Base-by-base conservation (phyloP, 2,888 invertebrate genomes). In the Crematogaster levior region DNA sequence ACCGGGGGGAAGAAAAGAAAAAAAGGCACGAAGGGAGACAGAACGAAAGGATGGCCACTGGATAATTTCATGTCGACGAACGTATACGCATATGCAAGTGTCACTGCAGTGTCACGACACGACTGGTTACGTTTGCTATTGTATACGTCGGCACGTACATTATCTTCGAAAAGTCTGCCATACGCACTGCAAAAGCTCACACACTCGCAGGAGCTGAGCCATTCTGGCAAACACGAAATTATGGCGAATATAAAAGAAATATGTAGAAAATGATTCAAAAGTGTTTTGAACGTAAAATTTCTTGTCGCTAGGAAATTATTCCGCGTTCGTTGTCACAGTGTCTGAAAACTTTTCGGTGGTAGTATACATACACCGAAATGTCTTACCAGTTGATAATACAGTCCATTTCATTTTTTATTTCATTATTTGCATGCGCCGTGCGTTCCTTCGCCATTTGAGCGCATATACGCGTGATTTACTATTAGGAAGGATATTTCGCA, bases 31-130 rank as follows among this genome's bases (percentile, higher is more conserved):
- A 34, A 63, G 43, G 43, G 43, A n/a, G n/a, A 72, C 72, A 53
- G 60, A 72, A 56, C 63, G 30, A 81, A 63, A 79, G 58, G 80
- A 74, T 60, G 74, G 72, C 72, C 84, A 85, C 80, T 82, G 83
- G 89, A 91, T 86, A 87, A 91, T 90, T 89, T 87, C 85, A 80
- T 80, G 84, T 82, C 82, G 79, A 83, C 66, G 81, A 84, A 84
- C 82, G 66, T 68, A 65, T 73, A 81, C 51, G 85, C 85, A 89
- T 86, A 90, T 83, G 84, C 75, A 87, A 89, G 72, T 72, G 84
- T 60, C 83, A 60, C 65, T 66, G 79, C 81, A 86, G 86, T 27
- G 63, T 84, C 83, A 68, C 84, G 86, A 81, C 65, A 61, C 74
- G 70, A 63, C 77, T 82, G 61, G 43, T 37, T 77, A 60, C 48